Conservation (phyloP, 2,888 invertebrate species). For the Agelastica alni region DNA sequence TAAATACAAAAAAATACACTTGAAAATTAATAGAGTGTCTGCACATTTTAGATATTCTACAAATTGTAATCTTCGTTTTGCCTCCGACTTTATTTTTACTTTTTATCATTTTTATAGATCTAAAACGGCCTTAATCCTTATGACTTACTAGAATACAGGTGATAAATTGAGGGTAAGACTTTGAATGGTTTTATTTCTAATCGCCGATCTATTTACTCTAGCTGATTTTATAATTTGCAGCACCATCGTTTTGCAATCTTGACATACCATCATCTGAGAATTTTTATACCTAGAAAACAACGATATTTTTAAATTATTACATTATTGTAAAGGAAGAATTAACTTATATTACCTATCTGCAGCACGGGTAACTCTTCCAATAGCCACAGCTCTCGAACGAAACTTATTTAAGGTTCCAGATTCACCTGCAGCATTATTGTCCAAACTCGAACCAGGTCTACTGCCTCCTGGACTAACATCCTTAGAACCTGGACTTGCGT, state of each 20-base stretch:
- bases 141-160: conserved; percentile 68
- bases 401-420: conserved; percentile 40
- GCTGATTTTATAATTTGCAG: conserved; percentile 92
- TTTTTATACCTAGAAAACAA: conserved; percentile 50
- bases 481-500: conserved; percentile 53
- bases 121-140: neutral
- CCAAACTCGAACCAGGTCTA: conserved; percentile 59
- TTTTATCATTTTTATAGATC: neutral
- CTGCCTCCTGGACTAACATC: conserved; percentile 53
- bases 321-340: no score
- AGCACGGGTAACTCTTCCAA: conserved; percentile 23
- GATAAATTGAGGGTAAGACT: conserved; percentile 83
- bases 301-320: no score
- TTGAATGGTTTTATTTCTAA: conserved; percentile 78
- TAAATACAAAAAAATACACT: neutral
- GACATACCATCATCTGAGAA: conserved; percentile 83
- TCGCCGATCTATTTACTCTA: conserved; percentile 79
- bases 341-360: conserved; percentile 17
- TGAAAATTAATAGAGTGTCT: neutral
- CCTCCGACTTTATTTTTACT: neutral
- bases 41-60: neutral
- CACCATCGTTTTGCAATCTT: conserved; percentile 93
- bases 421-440: conserved; percentile 41
- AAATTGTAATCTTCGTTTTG: neutral
- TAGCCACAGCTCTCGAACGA: conserved; percentile 44